Evolutionary conservation across 2,888 invertebrate species (phyloP), one percentile per base, ranked within the genome.

Genomic region (Hofmannophila pseudospretella): DNA sequence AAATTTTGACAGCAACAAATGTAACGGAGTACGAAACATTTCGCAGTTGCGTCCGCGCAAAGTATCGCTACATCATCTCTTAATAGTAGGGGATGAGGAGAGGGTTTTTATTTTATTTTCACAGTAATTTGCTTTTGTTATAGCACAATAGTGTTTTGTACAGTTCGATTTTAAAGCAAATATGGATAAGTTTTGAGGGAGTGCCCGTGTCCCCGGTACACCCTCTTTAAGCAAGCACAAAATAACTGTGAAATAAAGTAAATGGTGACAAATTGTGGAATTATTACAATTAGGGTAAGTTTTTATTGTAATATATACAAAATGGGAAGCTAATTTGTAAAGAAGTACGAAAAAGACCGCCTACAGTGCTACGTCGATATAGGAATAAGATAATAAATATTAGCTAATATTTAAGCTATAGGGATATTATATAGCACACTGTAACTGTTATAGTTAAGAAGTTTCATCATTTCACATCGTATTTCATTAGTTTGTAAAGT

Each of bases 121-220:
- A 86, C 80, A 84, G 82, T 77, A 78, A 85, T 86, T 82, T 81
- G 70, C 74, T 71, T 75, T 82, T 82, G 75, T 85, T 72, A 59
- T 53, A 52, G 54, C 54, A 77, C 79, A 79, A 82, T 80, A 63
- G 71, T 64, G 65, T 71, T 64, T 80, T 82, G 75, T 82, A 65
- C 40, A 45, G 70, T 70, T 79, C 62, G 63, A 82, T 79, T 81
- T 78, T 74, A 80, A 82, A 76, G 74, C 81, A 82, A 85, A 85
- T 79, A 82, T 65, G 64, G 60, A 63, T 60, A 61, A 66, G 67
- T 61, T 73, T 64, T 48, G 53, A 65, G 67, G 74, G 71, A 70
- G 73, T 68, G 60, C 59, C 54, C 38, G 63, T 74, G 78, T 71
- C n/a, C 54, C 77, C 71, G 77, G 76, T 71, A 78, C 73, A 78